Percentiles rank a stretch among this genome's conserved stretches.
phyloP scores from a whole-genome alignment of 2,113 vertebrate genomes.

The Corvus hawaiiensis region DNA sequence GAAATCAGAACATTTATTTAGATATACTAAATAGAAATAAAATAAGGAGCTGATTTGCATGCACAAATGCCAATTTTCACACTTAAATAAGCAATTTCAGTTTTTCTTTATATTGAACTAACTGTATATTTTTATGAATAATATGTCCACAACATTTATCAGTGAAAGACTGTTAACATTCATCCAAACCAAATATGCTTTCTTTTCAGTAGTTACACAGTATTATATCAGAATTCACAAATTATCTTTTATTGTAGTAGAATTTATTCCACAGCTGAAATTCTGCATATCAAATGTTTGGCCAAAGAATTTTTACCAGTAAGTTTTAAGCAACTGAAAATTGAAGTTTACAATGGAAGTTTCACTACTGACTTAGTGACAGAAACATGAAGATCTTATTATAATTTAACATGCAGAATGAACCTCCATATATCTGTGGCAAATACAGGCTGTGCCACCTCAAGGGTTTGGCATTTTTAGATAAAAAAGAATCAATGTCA shows the following conservation, averaged over 20 bases:
- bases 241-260: neutral
- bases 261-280: neutral
- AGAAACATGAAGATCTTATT: conserved; percentile 15
- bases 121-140: neutral
- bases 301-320: neutral
- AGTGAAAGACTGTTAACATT: neutral
- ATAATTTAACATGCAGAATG: conserved; percentile 63
- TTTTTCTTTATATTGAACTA: neutral
- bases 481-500: conserved; percentile 86
- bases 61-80: neutral
- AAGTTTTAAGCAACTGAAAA: conserved; percentile 51
- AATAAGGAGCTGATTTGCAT: neutral
- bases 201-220: neutral
- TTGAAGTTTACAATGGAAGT: conserved; percentile 49
- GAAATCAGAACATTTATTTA: neutral
- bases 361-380: neutral
- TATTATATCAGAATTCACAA: neutral
- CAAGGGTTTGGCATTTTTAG: conserved; percentile 77
- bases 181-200: neutral
- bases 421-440: conserved; percentile 57
- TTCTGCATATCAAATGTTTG: neutral
- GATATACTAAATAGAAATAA: neutral
- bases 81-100: neutral
- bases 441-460: conserved; percentile 68
- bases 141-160: neutral